phyloP scores from a whole-genome alignment of 2,113 vertebrate species.

The Gallinago jamesoni region DNA sequence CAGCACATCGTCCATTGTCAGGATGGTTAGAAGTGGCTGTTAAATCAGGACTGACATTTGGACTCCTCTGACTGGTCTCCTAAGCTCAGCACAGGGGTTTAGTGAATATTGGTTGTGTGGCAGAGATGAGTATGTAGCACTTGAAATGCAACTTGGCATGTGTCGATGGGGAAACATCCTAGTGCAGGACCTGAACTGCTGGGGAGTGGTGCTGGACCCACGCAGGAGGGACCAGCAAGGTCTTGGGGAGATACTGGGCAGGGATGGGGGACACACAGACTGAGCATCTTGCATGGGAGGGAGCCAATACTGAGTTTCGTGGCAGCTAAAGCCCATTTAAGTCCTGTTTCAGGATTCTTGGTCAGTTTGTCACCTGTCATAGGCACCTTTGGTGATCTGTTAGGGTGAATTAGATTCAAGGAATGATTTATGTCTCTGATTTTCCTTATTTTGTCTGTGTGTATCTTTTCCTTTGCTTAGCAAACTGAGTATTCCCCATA shows the following conservation, averaged over 20 bases:
- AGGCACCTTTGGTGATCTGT: background rate
- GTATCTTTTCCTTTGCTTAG: background rate
- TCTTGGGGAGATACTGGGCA: background rate
- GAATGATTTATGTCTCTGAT: background rate
- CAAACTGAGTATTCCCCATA: background rate
- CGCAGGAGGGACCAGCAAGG: fast-evolving
- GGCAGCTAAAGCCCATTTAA: background rate
- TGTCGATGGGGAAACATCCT: background rate
- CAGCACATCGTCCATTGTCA: fast-evolving
- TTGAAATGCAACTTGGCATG: background rate
- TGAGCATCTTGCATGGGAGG: background rate
- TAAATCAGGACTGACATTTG: background rate
- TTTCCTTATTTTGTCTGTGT: background rate
- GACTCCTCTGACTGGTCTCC: background rate
- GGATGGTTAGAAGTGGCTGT: fast-evolving
- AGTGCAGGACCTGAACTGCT: background rate
- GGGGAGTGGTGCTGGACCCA: background rate
- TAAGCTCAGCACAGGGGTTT: background rate
- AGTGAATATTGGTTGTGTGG: background rate
- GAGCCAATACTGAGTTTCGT: background rate
- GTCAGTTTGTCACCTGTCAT: background rate
- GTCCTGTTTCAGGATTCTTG: background rate
- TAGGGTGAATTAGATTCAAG: background rate
- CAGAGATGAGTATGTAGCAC: background rate
- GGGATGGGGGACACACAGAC: fast-evolving